A percentile compares a stretch with the other conserved stretches of the same genome.
These are phyloP conservation scores for Epinephelus moara DNA, from an alignment of 2,113 vertebrate genomes.

Conservation along the genomic window DNA sequence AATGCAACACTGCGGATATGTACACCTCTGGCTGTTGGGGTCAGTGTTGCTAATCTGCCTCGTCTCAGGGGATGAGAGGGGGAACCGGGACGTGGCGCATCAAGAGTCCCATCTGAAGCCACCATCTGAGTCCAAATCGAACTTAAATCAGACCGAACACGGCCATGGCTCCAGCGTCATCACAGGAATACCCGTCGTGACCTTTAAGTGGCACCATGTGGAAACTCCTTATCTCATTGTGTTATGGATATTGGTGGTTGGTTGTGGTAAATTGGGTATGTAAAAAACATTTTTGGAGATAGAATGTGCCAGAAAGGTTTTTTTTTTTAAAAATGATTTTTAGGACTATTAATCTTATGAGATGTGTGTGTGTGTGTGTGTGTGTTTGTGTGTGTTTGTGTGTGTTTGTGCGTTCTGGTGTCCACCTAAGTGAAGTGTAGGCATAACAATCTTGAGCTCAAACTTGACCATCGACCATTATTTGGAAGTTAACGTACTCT, in stretches of 20 bases:
- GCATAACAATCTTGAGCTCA: too few relatives aligned
- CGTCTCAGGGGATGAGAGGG: not conserved
- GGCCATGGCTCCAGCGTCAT: not conserved
- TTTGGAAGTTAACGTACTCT: too few relatives aligned
- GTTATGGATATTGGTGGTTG: conserved; percentile 91
- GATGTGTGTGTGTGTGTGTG: too few relatives aligned
- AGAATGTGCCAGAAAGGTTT: not conserved
- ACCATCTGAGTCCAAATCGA: not conserved
- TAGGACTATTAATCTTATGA: too few relatives aligned
- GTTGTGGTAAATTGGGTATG: conserved; percentile 92
- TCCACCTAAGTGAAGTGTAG: too few relatives aligned
- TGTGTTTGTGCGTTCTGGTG: too few relatives aligned
- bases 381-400: too few relatives aligned
- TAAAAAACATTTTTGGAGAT: conserved; percentile 12
- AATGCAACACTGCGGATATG: conserved; percentile 56
- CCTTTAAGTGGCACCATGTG: conserved; percentile 91
- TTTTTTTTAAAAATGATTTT: too few relatives aligned
- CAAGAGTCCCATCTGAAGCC: not conserved
- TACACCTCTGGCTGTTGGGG: conserved; percentile 48
- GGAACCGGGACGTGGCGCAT: not conserved
- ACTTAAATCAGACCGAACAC: conserved; percentile 1
- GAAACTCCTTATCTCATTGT: conserved; percentile 87
- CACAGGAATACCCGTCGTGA: conserved; percentile 85
- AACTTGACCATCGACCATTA: too few relatives aligned
- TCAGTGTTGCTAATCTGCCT: conserved; percentile 49